phyloP scores from a whole-genome alignment of 2,113 vertebrate genomes.

The Deroptyus accipitrinus region DNA sequence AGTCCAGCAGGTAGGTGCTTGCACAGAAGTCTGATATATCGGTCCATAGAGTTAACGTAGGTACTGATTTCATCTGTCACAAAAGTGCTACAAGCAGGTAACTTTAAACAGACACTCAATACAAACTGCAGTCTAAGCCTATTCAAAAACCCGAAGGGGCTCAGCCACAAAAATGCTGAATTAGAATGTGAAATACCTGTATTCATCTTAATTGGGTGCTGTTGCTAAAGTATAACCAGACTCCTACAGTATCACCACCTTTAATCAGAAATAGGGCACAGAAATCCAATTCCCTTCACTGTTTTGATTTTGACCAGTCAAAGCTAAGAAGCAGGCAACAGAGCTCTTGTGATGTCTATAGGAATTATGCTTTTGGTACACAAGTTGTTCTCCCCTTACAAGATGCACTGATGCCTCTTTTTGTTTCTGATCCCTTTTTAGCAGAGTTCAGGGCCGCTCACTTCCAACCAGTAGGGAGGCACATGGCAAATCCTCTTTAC shows the following conservation, averaged over 20 bases:
- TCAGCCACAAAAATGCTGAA: accelerated
- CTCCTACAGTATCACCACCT: neutral
- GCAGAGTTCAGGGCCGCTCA: neutral
- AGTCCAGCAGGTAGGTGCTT: neutral
- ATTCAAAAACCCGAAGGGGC: neutral
- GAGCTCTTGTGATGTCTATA: neutral
- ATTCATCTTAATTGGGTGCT: neutral
- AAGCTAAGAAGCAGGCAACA: neutral
- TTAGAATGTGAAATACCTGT: neutral
- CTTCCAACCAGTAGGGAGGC: accelerated
- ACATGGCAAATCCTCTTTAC: neutral
- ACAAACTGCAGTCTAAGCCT: neutral
- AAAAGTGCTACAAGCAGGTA: neutral
- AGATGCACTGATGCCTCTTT: neutral
- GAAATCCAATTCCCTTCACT: neutral
- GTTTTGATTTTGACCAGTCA: neutral
- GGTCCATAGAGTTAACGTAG: neutral
- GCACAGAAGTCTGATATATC: neutral
- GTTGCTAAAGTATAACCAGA: neutral
- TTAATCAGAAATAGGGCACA: neutral
- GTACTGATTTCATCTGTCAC: neutral
- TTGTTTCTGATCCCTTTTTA: neutral
- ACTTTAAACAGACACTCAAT: neutral
- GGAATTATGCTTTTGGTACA: neutral
- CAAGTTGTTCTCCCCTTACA: neutral